Base-by-base conservation (phyloP, 2,797 vertebrate genomes). In the Pagetopsis macropterus region DNA sequence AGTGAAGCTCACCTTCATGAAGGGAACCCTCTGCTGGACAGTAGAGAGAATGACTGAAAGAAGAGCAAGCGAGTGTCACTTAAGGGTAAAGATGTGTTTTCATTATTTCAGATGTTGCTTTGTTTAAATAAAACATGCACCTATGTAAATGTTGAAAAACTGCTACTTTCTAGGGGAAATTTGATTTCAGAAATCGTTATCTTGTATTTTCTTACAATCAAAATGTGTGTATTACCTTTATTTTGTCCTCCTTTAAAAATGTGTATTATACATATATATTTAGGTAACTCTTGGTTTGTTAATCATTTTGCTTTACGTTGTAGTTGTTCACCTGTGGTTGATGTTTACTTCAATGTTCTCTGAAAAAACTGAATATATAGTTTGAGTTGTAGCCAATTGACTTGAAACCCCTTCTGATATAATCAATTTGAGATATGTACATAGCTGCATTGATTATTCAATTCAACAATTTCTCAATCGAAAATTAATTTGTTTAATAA, bases 1-100 rank as follows among this genome's bases (percentile, higher is more conserved):
- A 54, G 9, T 46, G 13, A 58, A 13, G 12, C 7, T 56, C 7
- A 45, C 7, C 15, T 43, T 41, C 23, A 50, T 17, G 5, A 76
- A 78, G 33, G 63, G 69, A 13, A 70, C 79, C 84, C 77, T 79
- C 85, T 90, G 56, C 66, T 88, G 89, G 87, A 73, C 61, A 87
- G 5, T 8, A 46, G 21, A 13, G 9, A 43, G 17, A 48, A 72
- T 0, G 3, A 48, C 66, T 65, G 21, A 43, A 31, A 52, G 14
- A 17, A 27, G n/a, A 17, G 9, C 6, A 27, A 46, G 9, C 6
- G 9, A 9, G 3, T 23, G 59, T 56, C 10, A 7, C 43, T 9
- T 13, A 15, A 23, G 0, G 23, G 9, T 2, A 8, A 43, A 8
- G 43, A 27, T 27, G n/a, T 0, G 27, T 40, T 51, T 27, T 45